Percentiles rank a stretch among this genome's conserved stretches.
phyloP scores from a whole-genome alignment of 2,888 invertebrate species.

The Entomobrya multifasciata region DNA sequence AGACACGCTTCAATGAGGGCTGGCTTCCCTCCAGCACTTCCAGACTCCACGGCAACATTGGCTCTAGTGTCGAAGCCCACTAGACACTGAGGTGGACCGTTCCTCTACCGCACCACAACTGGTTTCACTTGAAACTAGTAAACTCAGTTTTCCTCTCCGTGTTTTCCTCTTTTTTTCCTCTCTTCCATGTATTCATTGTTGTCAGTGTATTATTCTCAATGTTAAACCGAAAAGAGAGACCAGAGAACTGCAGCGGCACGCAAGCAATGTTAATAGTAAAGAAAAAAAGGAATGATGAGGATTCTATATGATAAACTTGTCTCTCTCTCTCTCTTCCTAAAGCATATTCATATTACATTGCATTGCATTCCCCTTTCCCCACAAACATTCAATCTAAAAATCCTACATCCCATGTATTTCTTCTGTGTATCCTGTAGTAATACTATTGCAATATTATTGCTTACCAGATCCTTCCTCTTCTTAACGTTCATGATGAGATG shows the following conservation, averaged over 20 bases:
- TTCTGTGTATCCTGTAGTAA: neutral
- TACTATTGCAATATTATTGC: neutral
- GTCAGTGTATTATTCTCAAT: neutral
- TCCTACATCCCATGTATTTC: slow-evolving; percentile 4
- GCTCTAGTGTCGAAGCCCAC: slow-evolving; percentile 72
- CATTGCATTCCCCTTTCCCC: slow-evolving; percentile 4
- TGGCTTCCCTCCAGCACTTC: slow-evolving; percentile 76
- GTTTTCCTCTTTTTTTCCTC: slow-evolving; percentile 34
- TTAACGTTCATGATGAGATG: too few species aligned
- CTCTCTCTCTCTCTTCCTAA: neutral
- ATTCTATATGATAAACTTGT: slow-evolving; percentile 19
- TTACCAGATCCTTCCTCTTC: neutral
- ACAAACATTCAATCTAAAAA: neutral
- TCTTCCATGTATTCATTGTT: slow-evolving; percentile 1
- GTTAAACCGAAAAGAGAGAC: neutral
- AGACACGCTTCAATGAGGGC: slow-evolving; percentile 79
- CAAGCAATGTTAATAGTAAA: slow-evolving; percentile 22
- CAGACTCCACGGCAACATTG: slow-evolving; percentile 75
- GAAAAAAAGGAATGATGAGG: neutral
- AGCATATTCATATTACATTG: neutral
- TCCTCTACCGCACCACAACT: slow-evolving; percentile 71
- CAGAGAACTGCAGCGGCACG: slow-evolving; percentile 9
- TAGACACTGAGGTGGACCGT: slow-evolving; percentile 72
- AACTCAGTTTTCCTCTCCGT: slow-evolving; percentile 50
- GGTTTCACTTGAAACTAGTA: slow-evolving; percentile 53